These are phyloP conservation scores for Ischnura elegans DNA, from an alignment of 2,888 invertebrate species.

Conservation along the genomic window DNA sequence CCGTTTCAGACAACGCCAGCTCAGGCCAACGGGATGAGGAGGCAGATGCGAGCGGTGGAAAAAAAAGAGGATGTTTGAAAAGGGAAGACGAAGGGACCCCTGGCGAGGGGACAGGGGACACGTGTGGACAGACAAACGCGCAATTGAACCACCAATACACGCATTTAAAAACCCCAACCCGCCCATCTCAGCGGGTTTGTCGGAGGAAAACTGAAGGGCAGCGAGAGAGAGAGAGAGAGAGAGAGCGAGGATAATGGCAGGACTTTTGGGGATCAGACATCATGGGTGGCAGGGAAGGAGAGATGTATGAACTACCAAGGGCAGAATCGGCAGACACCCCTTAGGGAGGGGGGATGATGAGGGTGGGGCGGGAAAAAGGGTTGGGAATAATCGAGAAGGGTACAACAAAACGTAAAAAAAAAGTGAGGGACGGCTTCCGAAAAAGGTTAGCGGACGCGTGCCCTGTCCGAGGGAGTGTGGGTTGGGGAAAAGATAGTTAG, in stretches of 20 bases:
- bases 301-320: background rate
- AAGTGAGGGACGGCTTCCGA: background rate
- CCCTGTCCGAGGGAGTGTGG: background rate
- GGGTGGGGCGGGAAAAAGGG: background rate
- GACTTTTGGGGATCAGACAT: background rate
- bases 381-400: background rate
- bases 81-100: background rate
- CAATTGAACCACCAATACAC: background rate
- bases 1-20: no score
- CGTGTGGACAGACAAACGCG: background rate
- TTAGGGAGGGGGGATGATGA: background rate
- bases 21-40: background rate
- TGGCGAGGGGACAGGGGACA: background rate
- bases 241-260: background rate
- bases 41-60: background rate
- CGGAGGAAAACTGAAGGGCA: background rate
- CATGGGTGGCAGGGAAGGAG: background rate
- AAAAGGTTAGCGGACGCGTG: slow-evolving; percentile 22
- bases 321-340: background rate
- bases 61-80: background rate
- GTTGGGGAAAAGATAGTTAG: background rate
- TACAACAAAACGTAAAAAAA: background rate
- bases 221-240: background rate
- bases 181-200: background rate
- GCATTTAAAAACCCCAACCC: background rate